Evolutionary conservation across 2,113 vertebrate genomes (phyloP), one percentile per base, ranked within the genome.

Genomic region (Varanus salvator): DNA sequence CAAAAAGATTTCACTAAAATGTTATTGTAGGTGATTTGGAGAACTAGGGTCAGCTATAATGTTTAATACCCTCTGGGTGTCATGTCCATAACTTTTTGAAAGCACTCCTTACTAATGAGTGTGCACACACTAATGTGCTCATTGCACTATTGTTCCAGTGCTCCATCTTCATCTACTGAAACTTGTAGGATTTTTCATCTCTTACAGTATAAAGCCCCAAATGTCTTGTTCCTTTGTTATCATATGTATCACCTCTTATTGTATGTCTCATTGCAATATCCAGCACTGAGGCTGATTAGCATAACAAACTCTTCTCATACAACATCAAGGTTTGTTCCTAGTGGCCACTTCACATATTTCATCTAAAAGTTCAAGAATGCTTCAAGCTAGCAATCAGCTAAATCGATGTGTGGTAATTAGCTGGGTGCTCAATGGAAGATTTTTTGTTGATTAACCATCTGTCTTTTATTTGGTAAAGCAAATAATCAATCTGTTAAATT

Each of bases 401-500:
- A 38, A 38, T 38, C n/a, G 27, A 38, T 83, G 38, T 34, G 23
- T 66, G n/a, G 19, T n/a, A 83, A 66, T 83, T 60, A 78, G 17
- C 21, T n/a, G 54, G 54, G 17, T 38, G 57, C 60, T 64, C 57
- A 38, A 54, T 19, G 8, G 21, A 19, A 81, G 50, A 82, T 23
- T 64, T 82, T 78, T 25, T 48, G 76, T 78, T 57, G n/a, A 64
- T 82, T 38, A 44, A 38, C n/a, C 31, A 66, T 44, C 57, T 38
- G n/a, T 21, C 60, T 83, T 64, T 83, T 83, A 64, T 34, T 64
- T 64, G 82, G 64, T 29, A 8, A 38, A 68, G 82, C 64, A 68
- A 84, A 68, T 84, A 60, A 81, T 54, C 27, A 82, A 82, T 66
- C 34, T 68, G 44, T 84, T 84, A 84, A 68, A 68, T 48, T 38